Percentiles rank a stretch among this genome's conserved stretches.
Evolutionary conservation across 2,113 vertebrate species (phyloP).

Genomic region (Theristicus caerulescens): DNA sequence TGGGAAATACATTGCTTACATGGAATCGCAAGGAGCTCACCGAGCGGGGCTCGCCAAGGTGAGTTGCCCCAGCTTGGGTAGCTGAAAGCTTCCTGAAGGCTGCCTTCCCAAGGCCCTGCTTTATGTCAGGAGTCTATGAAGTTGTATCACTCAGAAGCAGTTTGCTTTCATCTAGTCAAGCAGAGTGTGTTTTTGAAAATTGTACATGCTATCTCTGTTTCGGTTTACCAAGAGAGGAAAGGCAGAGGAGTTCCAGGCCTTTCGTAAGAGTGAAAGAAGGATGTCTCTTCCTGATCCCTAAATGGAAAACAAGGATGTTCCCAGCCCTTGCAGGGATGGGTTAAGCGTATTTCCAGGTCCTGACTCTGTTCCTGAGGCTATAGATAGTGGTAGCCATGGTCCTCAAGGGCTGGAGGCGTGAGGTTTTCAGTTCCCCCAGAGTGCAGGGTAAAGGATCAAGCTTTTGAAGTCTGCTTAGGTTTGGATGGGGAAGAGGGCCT

Average conservation of each 20-base stretch:
- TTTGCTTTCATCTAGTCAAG: background rate
- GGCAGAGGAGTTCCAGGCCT: background rate
- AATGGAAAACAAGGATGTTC: background rate
- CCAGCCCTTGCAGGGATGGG: background rate
- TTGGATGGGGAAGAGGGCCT: background rate
- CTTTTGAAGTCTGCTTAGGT: background rate
- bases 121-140: accelerated
- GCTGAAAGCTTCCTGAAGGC: background rate
- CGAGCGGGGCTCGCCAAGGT: conserved; percentile 95
- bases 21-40: conserved; percentile 96
- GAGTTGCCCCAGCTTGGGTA: background rate
- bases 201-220: background rate
- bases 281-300: background rate
- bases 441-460: background rate
- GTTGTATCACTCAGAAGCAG: accelerated
- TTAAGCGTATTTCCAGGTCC: background rate
- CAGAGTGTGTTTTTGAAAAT: background rate
- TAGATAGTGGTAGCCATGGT: background rate
- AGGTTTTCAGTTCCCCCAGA: background rate
- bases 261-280: background rate
- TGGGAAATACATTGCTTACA: conserved; percentile 88
- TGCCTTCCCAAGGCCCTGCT: background rate
- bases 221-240: accelerated
- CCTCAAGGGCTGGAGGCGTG: background rate
- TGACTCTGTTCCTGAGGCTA: background rate